Evolutionary conservation across 2,113 vertebrate genomes (phyloP).

Genomic region (Mobula birostris): DNA sequence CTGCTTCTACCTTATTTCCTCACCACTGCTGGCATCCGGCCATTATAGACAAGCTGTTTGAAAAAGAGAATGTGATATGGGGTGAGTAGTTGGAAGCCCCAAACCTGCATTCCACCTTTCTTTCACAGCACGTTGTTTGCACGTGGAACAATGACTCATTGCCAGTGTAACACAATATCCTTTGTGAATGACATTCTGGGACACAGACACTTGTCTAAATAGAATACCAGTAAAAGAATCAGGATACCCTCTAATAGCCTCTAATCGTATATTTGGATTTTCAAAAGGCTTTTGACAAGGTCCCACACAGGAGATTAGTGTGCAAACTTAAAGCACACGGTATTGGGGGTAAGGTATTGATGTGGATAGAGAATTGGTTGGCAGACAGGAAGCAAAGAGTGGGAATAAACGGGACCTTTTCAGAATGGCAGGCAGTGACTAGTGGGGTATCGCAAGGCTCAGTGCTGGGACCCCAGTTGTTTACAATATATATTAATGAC

Average conservation of each 20-base stretch:
- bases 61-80: neutral
- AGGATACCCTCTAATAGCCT: neutral
- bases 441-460: no score
- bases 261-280: no score
- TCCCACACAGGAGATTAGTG: no score
- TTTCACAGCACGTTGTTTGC: constrained; percentile 16
- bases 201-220: neutral
- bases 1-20: neutral
- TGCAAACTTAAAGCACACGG: no score
- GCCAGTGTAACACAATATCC: constrained; percentile 4
- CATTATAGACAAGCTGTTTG: neutral
- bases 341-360: no score
- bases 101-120: neutral
- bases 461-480: no score
- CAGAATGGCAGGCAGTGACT: no score
- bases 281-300: no score
- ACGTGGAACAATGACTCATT: neutral
- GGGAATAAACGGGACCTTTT: no score
- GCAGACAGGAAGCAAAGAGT: no score
- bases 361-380: no score
- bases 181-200: neutral
- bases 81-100: neutral
- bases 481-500: no score
- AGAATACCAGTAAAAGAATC: neutral
- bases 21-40: neutral